Evolutionary conservation across 2,797 vertebrate species (phyloP), one percentile per base, ranked within the genome.

Genomic region (Catostomus latipinnis): DNA sequence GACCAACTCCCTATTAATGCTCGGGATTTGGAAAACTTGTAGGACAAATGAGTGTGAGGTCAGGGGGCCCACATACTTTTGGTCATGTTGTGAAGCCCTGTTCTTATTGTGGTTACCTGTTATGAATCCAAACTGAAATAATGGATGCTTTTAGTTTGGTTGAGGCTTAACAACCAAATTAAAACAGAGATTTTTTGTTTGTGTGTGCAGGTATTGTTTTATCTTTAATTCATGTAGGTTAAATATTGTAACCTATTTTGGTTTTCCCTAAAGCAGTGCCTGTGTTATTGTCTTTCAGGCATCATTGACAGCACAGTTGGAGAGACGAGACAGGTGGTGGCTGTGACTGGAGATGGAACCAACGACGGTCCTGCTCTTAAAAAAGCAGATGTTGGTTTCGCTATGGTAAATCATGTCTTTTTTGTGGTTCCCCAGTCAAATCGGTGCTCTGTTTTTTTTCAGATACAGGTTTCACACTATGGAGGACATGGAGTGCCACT

Each of bases 321-420:
- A 16, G 97, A 97, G 5, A 96, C 93, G 62, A 93, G 97, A 75
- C 96, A 99, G 92, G 98, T 99, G 88, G 98, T 99, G 86, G 98
- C 98, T 0, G 98, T 99, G 91, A 99, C 98, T 0, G 98, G 98
- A 72, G 98, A 99, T 0, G 98, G 98, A 6, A 99, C 98, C 81
- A 99, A 99, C 0, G 98, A 99, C 0, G 98, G 98, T 18, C 98
- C 97, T 0, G 98, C 98, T 56, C 92, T 99, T 84, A 99, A 99
- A 93, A 99, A 99, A 87, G 98, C 98, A 0, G 98, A 99, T 0
- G 98, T 99, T 0, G 98, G 98, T 56, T 99, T 99, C 80, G 98
- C 98, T 80, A 99, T 99, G 97, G 97, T 99, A 95, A 80, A 84
- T 13, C 6, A 12, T 54, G n/a, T 10, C 5, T 74, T 68, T 58